Evolutionary conservation across 1,140 invertebrate species (phyloP).

Genomic region (Linepithema humile): DNA sequence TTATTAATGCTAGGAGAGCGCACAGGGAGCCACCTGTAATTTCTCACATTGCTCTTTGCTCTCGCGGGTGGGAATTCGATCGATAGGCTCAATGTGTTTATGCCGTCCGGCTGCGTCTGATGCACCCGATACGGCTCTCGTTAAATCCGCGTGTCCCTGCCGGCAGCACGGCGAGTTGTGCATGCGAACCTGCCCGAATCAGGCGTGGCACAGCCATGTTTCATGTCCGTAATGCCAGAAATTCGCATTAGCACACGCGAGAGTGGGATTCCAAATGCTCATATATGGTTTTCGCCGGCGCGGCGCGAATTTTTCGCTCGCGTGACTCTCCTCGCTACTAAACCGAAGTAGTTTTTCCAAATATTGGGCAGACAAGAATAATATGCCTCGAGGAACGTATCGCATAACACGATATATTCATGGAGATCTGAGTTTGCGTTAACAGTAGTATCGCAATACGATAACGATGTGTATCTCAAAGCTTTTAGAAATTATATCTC

Average conservation of each 20-base stretch:
- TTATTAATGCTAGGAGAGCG: conserved; percentile 46
- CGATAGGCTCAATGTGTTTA: conserved; percentile 74
- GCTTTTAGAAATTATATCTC: neutral
- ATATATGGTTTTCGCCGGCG: conserved; percentile 57
- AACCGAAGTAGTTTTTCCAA: conserved; percentile 42
- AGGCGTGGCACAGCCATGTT: conserved; percentile 63
- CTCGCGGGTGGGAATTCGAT: conserved; percentile 60
- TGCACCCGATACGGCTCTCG: conserved; percentile 75
- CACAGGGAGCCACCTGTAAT: conserved; percentile 68
- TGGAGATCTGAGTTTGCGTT: neutral
- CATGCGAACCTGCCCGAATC: conserved; percentile 70
- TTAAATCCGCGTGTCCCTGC: conserved; percentile 72
- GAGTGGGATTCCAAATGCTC: conserved; percentile 56
- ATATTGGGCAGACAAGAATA: conserved; percentile 3
- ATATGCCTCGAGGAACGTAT: neutral
- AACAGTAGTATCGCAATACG: conserved; percentile 15
- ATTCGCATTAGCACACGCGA: conserved; percentile 70
- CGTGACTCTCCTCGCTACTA: conserved; percentile 2
- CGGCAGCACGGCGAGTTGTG: conserved; percentile 62
- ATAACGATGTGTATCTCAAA: neutral
- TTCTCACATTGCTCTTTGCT: conserved; percentile 70
- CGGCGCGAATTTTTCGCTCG: conserved; percentile 49
- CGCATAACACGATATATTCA: neutral
- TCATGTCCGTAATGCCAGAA: conserved; percentile 68
- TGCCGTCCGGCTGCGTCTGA: conserved; percentile 71